Base-by-base conservation (phyloP, 1,140 invertebrate species). In the Temnothorax curvispinosus region DNA sequence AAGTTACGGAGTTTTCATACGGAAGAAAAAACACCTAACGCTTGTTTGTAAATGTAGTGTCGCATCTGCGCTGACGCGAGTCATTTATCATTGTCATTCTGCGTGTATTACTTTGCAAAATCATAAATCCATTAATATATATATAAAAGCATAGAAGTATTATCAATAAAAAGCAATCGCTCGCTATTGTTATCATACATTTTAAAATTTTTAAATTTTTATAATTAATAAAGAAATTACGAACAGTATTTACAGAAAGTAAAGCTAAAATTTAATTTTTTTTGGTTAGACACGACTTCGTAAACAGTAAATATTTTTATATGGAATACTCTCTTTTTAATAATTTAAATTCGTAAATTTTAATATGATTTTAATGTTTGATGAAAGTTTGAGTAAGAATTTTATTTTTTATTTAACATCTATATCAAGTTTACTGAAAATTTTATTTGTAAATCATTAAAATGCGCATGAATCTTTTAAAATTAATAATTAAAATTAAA, bases 61-160 rank as follows among this genome's bases (percentile, higher is more conserved):
- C 15, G 58, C 27, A 50, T 65, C 18, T 50, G 44, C 67, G 13
- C 32, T 27, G 47, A 54, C 38, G 15, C 38, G 52, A 47, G 18
- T 58, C 41, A 82, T 82, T 74, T 82, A 58, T 80, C 47, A 27
- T 38, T 67, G 77, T 21, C 32, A 54, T 82, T 58, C 56, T 27
- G 18, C 27, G 32, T 21, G 32, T 56, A 41, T 41, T 71, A 44
- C 13, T 21, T 81, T 44, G 44, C 44, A 9, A 13, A 54, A 54
- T 38, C 21, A 44, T 47, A 38, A 50, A 27, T 80, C n/a, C 35
- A 27, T 54, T n/a, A 18, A 67, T 27, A 47, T 4, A 18, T 38
- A 41, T 5, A 69, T 47, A 56, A 15, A 27, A 27, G 4, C 15
- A 41, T 47, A 21, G 69, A 18, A 44, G 5, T 44, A 77, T 77